Evolutionary conservation across 23 tunicate species (phyloP).

Genomic region (Halocynthia aurantium): DNA sequence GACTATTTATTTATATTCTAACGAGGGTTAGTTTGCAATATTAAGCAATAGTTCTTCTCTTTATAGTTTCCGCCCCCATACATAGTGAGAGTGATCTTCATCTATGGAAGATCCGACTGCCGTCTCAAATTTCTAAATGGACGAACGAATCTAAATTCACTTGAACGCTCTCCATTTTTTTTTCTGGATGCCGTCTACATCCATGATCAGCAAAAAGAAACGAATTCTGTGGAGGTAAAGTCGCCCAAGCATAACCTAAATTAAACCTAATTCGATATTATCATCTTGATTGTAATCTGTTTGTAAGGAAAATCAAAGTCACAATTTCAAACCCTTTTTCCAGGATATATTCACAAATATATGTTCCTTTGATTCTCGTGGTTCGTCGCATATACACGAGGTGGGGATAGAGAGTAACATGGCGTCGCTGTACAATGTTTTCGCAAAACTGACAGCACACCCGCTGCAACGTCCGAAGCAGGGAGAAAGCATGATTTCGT

Average conservation of each 20-base stretch:
- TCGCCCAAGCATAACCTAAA: background rate
- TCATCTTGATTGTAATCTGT: too few species aligned
- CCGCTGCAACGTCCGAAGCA: conserved; percentile 69
- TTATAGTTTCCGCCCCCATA: conserved; percentile 26
- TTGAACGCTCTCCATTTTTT: conserved; percentile 43
- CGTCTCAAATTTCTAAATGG: conserved; percentile 20
- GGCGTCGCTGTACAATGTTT: conserved; percentile 60
- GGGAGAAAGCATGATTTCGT: conserved; percentile 2
- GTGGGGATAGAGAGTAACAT: conserved; percentile 55
- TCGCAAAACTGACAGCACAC: conserved; percentile 71
- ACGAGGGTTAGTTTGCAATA: too few species aligned
- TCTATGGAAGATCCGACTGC: conserved; percentile 65
- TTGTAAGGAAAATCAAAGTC: too few species aligned
- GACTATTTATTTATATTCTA: too few species aligned
- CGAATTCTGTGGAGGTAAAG: conserved; percentile 46
- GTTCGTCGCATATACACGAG: conserved; percentile 67
- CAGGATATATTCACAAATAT: conserved; percentile 48
- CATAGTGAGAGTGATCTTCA: conserved; percentile 47
- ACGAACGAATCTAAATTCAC: conserved; percentile 28
- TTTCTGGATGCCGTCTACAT: conserved; percentile 68
- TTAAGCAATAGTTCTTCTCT: background rate
- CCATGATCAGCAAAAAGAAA: conserved; percentile 55
- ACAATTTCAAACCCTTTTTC: background rate
- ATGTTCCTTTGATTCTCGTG: conserved; percentile 55
- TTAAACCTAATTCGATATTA: too few species aligned